Evolutionary conservation across 2,113 vertebrate genomes (phyloP), one percentile per base, ranked within the genome.

Genomic region (Sardina pilchardus): DNA sequence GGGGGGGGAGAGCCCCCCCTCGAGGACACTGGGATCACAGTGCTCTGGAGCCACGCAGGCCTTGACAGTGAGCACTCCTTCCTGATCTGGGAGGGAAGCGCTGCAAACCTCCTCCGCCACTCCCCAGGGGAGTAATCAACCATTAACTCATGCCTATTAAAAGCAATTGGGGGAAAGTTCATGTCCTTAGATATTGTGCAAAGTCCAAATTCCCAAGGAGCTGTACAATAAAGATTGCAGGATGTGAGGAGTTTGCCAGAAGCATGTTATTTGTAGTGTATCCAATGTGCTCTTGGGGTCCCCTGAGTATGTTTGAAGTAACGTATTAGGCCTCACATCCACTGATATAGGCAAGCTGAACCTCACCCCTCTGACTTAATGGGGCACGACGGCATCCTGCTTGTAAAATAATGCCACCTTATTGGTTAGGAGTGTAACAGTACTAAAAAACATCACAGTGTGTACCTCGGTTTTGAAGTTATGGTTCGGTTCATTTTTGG

Each of bases 141-240:
- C 91, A 93, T 95, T 96, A 95, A 96, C 94, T 96, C 81, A 91
- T 94, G 96, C 95, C 96, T 98, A 97, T 98, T 98, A 97, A 96
- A 98, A 97, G 96, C 94, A 97, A 96, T 95, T 94, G 92, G 93
- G 95, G 92, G 94, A 97, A 95, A 96, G 98, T 96, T 98, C 95
- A 95, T 91, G 96, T 97, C 96, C 96, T 97, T 94, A 95, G 94
- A 96, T 96, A 93, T 96, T 94, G 95, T 95, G 92, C 94, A 96
- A 95, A 96, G 94, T 85, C 86, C 87, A 93, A 95, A 96, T 97
- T 97, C 96, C 95, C 96, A 96, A 94, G 94, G 94, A 97, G 94
- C 92, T 91, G 90, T 90, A 88, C 89, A 93, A 94, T 95, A 90
- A 95, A 94, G 93, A 92, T 91, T 89, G 90, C 86, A 84, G 86